Conservation (phyloP, 2,888 invertebrate species). For the Pterostichus madidus region DNA sequence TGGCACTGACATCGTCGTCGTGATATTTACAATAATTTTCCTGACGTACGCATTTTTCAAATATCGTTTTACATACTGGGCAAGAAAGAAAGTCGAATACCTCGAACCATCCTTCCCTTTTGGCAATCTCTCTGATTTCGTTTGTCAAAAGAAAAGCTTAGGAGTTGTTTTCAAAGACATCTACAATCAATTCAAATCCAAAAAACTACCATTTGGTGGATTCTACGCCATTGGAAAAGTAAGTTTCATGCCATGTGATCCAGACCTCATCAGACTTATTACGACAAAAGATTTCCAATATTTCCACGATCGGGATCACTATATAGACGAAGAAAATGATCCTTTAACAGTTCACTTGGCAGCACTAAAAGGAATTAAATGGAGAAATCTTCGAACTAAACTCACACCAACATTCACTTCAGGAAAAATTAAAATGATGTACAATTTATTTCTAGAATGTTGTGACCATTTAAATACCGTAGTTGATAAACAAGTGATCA, state of each 20-base stretch:
- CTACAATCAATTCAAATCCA: not conserved
- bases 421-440: slow-evolving; percentile 83
- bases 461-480: slow-evolving; percentile 78
- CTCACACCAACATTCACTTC: slow-evolving; percentile 83
- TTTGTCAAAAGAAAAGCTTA: not conserved
- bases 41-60: not conserved
- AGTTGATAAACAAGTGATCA: slow-evolving; percentile 57
- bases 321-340: slow-evolving; percentile 79
- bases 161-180: not conserved
- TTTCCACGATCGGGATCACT: slow-evolving; percentile 3
- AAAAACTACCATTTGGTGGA: not conserved
- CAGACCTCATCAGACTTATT: not conserved
- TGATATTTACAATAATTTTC: not conserved
- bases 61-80: not conserved
- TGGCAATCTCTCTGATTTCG: not conserved
- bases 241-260: not conserved
- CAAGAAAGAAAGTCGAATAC: not conserved
- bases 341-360: slow-evolving; percentile 81
- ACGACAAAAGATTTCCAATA: slow-evolving; percentile 17
- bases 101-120: not conserved
- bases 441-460: slow-evolving; percentile 79
- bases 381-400: slow-evolving; percentile 81
- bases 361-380: slow-evolving; percentile 78
- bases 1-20: not conserved
- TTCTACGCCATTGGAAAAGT: not conserved